phyloP scores from a whole-genome alignment of 1,140 invertebrate genomes.

The Chelonus insularis region DNA sequence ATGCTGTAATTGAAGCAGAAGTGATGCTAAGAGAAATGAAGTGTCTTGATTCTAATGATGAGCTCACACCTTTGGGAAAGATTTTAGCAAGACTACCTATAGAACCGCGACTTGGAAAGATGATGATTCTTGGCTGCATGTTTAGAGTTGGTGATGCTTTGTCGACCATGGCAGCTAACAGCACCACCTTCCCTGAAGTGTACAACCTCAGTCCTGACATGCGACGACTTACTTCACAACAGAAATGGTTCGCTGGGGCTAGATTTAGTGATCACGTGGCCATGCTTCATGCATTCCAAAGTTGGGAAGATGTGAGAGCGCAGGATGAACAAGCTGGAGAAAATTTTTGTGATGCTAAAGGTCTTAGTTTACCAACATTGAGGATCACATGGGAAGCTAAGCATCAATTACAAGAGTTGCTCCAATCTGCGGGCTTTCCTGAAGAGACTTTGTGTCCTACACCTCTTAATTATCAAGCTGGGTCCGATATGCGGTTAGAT shows the following conservation, averaged over 20 bases:
- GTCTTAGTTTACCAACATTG: conserved; percentile 84
- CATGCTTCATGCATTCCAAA: conserved; percentile 88
- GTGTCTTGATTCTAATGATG: conserved; percentile 82
- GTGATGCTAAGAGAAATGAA: conserved; percentile 78
- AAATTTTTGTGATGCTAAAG: conserved; percentile 88
- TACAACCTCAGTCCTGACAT: conserved; percentile 70
- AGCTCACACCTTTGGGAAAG: conserved; percentile 85
- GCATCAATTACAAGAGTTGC: conserved; percentile 85
- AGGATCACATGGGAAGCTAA: conserved; percentile 91
- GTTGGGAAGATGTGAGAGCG: conserved; percentile 79
- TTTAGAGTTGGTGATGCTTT: conserved; percentile 86
- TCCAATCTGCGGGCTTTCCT: conserved; percentile 83
- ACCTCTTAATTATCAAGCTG: conserved; percentile 75
- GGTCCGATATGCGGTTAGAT: conserved; percentile 81
- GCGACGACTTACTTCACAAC: conserved; percentile 72
- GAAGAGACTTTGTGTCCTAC: conserved; percentile 76
- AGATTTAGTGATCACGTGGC: conserved; percentile 94
- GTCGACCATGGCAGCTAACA: conserved; percentile 92
- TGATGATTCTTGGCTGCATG: conserved; percentile 89
- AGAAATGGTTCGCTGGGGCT: conserved; percentile 81
- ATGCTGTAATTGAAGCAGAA: conserved; percentile 92
- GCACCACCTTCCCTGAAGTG: conserved; percentile 89
- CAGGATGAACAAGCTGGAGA: conserved; percentile 80
- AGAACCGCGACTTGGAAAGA: conserved; percentile 91
- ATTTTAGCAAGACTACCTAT: conserved; percentile 92